Evolutionary conservation across 2,888 invertebrate species (phyloP).

Genomic region (Unio pictorum): DNA sequence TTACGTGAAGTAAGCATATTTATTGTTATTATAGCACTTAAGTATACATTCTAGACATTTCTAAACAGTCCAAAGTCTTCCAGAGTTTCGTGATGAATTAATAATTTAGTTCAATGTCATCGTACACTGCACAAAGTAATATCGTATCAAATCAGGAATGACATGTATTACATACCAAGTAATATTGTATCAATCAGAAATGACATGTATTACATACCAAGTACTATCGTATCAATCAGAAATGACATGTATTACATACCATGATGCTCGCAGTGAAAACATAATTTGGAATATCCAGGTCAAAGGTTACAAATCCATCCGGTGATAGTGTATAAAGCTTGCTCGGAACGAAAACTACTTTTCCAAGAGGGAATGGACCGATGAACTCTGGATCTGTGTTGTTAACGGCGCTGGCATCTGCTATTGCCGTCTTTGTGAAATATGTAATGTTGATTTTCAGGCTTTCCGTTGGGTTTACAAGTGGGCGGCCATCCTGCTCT

Average conservation of each 20-base stretch:
- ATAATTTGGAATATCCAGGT: slow-evolving; percentile 28
- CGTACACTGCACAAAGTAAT: no score
- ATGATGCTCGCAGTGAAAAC: slow-evolving; percentile 30
- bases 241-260: slow-evolving; percentile 13
- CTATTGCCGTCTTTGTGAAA: slow-evolving; percentile 23
- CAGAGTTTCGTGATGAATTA: no score
- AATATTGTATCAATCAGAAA: no score
- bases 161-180: no score
- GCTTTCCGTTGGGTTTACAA: slow-evolving; percentile 16
- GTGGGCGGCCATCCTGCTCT: slow-evolving; percentile 44
- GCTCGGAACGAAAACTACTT: slow-evolving; percentile 13
- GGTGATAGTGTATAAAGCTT: slow-evolving; percentile 9
- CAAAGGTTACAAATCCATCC: slow-evolving; percentile 29
- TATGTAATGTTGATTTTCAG: slow-evolving; percentile 37
- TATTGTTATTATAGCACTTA: no score
- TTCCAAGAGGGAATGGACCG: slow-evolving; percentile 24
- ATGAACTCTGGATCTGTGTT: slow-evolving; percentile 7
- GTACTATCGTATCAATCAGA: no score
- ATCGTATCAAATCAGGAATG: no score
- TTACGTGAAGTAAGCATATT: no score
- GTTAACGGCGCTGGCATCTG: not conserved
- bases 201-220: no score
- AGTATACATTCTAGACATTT: no score
- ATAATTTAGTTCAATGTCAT: no score
- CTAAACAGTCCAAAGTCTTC: no score